Conservation (phyloP, 2,113 vertebrate species). For the Rattus norvegicus region GRCr8 NC_086022.1:17423501-17424000, state of each 20-base stretch:
- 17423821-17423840: slow-evolving; percentile 31
- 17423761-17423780: neutral
- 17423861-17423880: neutral
- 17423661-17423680: neutral
- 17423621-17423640: neutral
- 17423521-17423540: slow-evolving; percentile 62
- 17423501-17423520: slow-evolving; percentile 55
- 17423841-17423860: neutral
- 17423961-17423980: neutral
- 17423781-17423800: slow-evolving; percentile 4
- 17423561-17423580: slow-evolving; percentile 17
- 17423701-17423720: slow-evolving; percentile 52
- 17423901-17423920: neutral
- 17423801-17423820: slow-evolving; percentile 12
- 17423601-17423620: slow-evolving; percentile 48
- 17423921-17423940: neutral
- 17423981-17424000: neutral
- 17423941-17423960: neutral
- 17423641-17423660: neutral
- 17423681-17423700: neutral
- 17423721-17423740: slow-evolving; percentile 32
- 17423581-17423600: neutral
- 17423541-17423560: slow-evolving; percentile 37
- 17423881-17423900: neutral
- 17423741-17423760: neutral